Conservation (phyloP, 2,797 vertebrate species). For the Mareca penelope region DNA sequence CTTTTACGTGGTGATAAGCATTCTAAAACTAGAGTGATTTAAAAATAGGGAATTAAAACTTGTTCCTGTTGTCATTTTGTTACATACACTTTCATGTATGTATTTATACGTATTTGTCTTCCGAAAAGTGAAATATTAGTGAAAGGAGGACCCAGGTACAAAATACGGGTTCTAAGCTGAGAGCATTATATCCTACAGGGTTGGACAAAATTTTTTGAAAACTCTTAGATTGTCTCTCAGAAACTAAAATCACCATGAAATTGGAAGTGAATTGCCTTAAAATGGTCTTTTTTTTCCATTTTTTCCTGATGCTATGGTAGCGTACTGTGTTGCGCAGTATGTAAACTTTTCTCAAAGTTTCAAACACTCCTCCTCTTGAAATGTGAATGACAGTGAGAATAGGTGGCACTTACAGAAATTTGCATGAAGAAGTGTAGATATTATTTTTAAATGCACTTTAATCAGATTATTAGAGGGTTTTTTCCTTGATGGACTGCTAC, state of each 20-base stretch:
- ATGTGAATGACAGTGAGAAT: neutral
- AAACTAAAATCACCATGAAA: neutral
- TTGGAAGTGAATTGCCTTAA: neutral
- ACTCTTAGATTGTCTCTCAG: neutral
- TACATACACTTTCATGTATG: fast-evolving
- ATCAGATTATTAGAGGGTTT: neutral
- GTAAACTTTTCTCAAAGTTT: neutral
- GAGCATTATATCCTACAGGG: neutral
- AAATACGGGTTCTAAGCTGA: neutral
- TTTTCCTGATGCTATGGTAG: too few relatives aligned
- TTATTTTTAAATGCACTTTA: neutral
- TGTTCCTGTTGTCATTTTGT: neutral
- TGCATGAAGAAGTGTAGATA: neutral
- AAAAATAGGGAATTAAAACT: neutral
- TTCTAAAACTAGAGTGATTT: neutral
- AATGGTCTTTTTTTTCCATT: neutral
- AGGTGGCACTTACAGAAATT: neutral
- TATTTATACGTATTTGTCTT: neutral
- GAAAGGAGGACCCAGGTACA: neutral
- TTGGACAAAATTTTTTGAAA: neutral
- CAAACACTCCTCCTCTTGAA: neutral
- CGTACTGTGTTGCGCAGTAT: too few relatives aligned
- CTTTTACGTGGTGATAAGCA: neutral
- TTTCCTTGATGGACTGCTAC: neutral
- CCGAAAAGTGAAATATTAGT: neutral